Evolutionary conservation across 2,797 vertebrate genomes (phyloP).

Genomic region (Pangasius krempfi): DNA sequence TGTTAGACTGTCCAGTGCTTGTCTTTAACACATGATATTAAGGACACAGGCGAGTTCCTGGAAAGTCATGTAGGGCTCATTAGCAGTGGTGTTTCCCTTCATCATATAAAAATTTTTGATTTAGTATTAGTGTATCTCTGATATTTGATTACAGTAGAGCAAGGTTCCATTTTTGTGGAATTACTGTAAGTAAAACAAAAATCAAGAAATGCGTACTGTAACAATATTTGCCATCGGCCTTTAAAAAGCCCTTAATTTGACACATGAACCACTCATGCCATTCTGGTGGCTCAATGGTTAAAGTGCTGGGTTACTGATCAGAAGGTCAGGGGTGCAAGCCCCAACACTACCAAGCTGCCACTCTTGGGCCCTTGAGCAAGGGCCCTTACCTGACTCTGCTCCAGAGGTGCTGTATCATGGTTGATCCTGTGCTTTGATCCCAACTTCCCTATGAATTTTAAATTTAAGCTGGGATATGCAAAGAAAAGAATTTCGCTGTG

Average conservation of each 20-base stretch:
- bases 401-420: neutral
- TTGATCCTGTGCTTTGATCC: neutral
- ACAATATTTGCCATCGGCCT: neutral
- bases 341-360: neutral
- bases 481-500: neutral
- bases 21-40: conserved; percentile 2
- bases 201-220: neutral
- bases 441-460: neutral
- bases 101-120: neutral
- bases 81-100: neutral
- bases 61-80: neutral
- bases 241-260: neutral
- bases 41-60: neutral
- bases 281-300: neutral
- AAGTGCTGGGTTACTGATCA: neutral
- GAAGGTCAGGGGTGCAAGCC: neutral
- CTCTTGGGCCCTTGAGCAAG: neutral
- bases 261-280: neutral
- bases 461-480: neutral
- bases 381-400: neutral
- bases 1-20: conserved; percentile 46
- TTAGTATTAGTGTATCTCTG: neutral
- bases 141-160: neutral
- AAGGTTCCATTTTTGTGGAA: neutral
- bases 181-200: neutral